Evolutionary conservation across 2,797 vertebrate genomes (phyloP).

Genomic region (Acestrorhynchus altus): DNA sequence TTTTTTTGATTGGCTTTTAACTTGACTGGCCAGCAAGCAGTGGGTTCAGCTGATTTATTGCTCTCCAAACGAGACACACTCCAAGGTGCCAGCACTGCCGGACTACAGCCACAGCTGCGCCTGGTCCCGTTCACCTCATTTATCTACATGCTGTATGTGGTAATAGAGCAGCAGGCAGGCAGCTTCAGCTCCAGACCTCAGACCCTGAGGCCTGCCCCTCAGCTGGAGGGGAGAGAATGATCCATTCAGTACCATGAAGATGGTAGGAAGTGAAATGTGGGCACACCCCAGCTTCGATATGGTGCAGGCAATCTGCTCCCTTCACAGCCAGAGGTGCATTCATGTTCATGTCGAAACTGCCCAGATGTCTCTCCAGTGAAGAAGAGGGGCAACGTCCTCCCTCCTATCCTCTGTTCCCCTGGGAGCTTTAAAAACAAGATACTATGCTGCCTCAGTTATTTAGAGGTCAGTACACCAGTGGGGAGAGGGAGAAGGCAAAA

Average conservation of each 20-base stretch:
- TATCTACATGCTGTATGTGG: constrained; percentile 87
- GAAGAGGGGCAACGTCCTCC: constrained; percentile 79
- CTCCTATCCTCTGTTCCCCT: constrained; percentile 68
- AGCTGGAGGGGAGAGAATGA: constrained; percentile 73
- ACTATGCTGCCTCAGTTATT: constrained; percentile 83
- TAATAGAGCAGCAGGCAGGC: constrained; percentile 81
- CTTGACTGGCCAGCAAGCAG: constrained; percentile 78
- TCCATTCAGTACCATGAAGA: constrained; percentile 70
- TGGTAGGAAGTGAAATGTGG: constrained; percentile 71
- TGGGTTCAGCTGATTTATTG: constrained; percentile 92
- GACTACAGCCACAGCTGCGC: constrained; percentile 89
- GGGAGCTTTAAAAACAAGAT: constrained; percentile 86
- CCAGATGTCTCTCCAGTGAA: constrained; percentile 87
- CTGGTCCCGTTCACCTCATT: constrained; percentile 90
- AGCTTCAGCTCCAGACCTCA: constrained; percentile 63
- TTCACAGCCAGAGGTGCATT: constrained; percentile 80
- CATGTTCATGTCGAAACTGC: constrained; percentile 83
- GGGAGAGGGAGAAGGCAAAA: constrained; percentile 57
- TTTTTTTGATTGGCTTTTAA: constrained; percentile 99
- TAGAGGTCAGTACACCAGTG: constrained; percentile 77
- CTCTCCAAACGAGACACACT: constrained; percentile 73
- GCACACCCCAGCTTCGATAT: constrained; percentile 69
- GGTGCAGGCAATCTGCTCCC: constrained; percentile 77
- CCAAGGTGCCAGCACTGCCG: constrained; percentile 71
- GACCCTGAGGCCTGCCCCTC: constrained; percentile 75